Evolutionary conservation across 2,888 invertebrate genomes (phyloP), one percentile per base, ranked within the genome.

Genomic region (Xestia xanthographa): DNA sequence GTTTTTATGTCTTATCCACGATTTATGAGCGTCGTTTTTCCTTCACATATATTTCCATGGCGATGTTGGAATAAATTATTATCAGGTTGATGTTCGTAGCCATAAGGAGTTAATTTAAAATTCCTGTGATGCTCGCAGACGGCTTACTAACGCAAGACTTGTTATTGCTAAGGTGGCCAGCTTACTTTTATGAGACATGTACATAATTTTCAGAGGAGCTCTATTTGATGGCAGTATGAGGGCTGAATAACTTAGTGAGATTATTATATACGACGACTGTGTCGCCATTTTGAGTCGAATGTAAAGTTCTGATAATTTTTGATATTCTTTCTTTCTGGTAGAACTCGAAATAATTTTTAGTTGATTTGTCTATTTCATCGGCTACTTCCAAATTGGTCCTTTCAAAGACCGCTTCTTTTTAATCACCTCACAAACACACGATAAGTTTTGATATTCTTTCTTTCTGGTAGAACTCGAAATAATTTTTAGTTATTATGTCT

Each of bases 1-100:
- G 68, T 69, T 87, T 86, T 81, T 81, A 88, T 86, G 79, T 79
- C 83, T 84, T 86, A 79, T 79, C 65, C 60, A 74, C 68, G 68
- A 80, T 86, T 86, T 88, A 87, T 82, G 77, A 62, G 38, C 11
- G 70, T 29, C 79, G 77, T 79, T 85, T 75, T 85, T 76, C 63
- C 66, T 76, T 69, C 75, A 79, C 73, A 84, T 86, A 76, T 79
- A 77, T 86, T 74, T 74, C 66, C 38, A 81, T 84, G 79, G 66
- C 43, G 71, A 72, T 56, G 68, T 66, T 43, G 48, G 68, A 62
- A 77, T 60, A 26, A 60, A 66, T 66, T 69, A 82, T 82, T 66
- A 82, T 62, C 48, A 43, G 22, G 14, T 78, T 71, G 56, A 83
- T 80, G 70, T 70, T 63, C 12, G 14, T 38, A 5, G 56, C 34